Base-by-base conservation (phyloP, 2,888 invertebrate species). In the Operophtera brumata region DNA sequence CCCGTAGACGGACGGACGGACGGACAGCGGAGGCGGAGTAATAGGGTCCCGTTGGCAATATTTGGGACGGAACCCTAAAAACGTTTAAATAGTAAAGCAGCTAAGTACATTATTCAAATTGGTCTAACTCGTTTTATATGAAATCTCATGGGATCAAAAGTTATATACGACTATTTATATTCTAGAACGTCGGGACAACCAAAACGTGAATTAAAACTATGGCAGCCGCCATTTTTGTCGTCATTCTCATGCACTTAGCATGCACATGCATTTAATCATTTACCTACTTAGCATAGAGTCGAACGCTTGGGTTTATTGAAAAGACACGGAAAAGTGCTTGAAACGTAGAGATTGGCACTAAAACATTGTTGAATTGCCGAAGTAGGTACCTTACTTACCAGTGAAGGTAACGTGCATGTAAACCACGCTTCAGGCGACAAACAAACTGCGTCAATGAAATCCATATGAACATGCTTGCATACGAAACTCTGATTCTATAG, bases 371-470 rank as follows among this genome's bases (percentile, higher is more conserved):
- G 57, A 57, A 26, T 54, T 56, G 64, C 55, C 61, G 54, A 60
- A 55, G 20, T n/a, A n/a, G n/a, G n/a, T 4, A 4, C 20, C 20
- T 20, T 20, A 20, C 20, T 4, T 55, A 53, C 40, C n/a, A 6
- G 12, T 49, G 47, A 64, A 55, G 56, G 53, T 67, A 64, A 62
- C 64, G 49, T 57, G 45, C 50, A 54, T 54, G 60, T 61, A 60
- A 59, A 66, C 69, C 68, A 61, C 61, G 64, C 60, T 59, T 65
- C 63, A 61, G 62, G 72, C 75, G 76, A 77, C 77, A 72, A 79
- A 79, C 76, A 78, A 75, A 71, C 69, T 72, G 61, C 68, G 67
- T 71, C 70, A 76, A 72, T 75, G 69, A 72, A 79, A 78, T 75
- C 71, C 70, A 77, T 77, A 78, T 65, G 57, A 68, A 67, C 63